Conservation (phyloP, 2,797 vertebrate species). For the Sebastes kiyomatsui region DNA sequence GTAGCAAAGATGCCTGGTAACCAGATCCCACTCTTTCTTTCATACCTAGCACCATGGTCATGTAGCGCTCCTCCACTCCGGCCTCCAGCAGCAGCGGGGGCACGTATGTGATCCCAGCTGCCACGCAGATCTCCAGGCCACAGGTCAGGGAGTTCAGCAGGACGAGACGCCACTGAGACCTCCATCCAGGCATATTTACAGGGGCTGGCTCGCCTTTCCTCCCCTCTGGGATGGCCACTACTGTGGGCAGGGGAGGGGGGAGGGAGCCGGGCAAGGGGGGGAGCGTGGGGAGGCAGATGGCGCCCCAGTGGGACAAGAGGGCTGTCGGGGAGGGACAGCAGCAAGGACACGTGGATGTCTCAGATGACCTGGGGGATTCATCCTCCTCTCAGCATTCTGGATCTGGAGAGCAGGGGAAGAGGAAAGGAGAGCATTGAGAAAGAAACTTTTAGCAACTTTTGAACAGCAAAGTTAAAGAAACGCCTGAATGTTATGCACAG, state of each 20-base stretch:
- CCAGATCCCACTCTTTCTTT: not conserved
- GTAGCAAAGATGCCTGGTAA: not conserved
- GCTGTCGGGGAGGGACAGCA: slow-evolving; percentile 55
- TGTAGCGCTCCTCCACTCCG: slow-evolving; percentile 85
- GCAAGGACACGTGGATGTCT: slow-evolving; percentile 58
- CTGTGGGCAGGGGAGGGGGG: slow-evolving; percentile 39
- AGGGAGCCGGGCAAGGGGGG: slow-evolving; percentile 13
- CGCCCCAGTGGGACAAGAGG: slow-evolving; percentile 40
- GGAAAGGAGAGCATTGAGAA: not conserved
- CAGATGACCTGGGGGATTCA: slow-evolving; percentile 72
- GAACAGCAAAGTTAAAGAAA: not conserved
- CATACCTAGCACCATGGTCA: slow-evolving; percentile 87
- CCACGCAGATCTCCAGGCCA: slow-evolving; percentile 88
- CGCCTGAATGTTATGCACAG: not conserved
- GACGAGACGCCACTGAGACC: slow-evolving; percentile 83
- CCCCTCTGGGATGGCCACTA: slow-evolving; percentile 56
- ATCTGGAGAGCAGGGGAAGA: slow-evolving; percentile 56
- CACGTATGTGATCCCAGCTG: slow-evolving; percentile 86
- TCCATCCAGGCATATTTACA: slow-evolving; percentile 85
- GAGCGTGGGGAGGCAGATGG: slow-evolving; percentile 50
- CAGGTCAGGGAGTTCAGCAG: slow-evolving; percentile 87
- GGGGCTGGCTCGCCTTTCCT: slow-evolving; percentile 62
- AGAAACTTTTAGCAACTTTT: not conserved
- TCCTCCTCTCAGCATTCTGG: slow-evolving; percentile 78
- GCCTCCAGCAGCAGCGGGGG: slow-evolving; percentile 85